Conservation (phyloP, 2,888 invertebrate species). For the Agrochola litura region DNA sequence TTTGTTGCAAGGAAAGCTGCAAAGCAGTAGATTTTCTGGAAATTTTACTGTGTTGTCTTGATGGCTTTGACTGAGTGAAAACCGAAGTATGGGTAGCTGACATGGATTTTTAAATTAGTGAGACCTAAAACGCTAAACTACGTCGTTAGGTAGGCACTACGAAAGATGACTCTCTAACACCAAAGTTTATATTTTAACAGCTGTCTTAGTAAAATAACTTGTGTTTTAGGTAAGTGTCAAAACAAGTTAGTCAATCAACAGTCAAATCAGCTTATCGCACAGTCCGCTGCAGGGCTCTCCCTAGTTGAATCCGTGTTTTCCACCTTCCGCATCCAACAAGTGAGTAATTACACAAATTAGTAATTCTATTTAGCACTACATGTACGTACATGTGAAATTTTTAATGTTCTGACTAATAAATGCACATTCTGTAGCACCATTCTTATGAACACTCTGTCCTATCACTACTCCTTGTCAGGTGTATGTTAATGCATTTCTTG, state of each 20-base stretch:
- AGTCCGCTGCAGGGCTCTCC: background rate
- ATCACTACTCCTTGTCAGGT: conserved; percentile 20
- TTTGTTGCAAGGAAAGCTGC: background rate
- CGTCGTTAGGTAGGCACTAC: background rate
- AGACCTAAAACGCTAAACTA: background rate
- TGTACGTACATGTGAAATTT: background rate
- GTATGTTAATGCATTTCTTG: conserved; percentile 80
- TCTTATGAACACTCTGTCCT: conserved; percentile 9
- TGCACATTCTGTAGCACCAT: background rate
- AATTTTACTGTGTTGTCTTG: background rate
- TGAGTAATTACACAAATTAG: background rate
- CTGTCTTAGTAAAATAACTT: background rate
- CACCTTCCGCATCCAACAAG: background rate
- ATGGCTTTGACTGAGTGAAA: background rate
- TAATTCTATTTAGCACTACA: background rate
- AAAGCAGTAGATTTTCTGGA: background rate
- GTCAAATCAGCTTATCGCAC: background rate
- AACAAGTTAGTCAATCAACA: background rate
- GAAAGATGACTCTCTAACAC: background rate
- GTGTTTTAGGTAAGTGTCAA: background rate
- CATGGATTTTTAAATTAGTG: background rate
- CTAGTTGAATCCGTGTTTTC: background rate
- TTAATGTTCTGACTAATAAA: background rate
- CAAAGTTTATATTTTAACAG: background rate
- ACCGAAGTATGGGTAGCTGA: background rate